A percentile compares a stretch with the other conserved stretches of the same genome.
Conservation (phyloP, 2,888 invertebrate species). For the Amphiduros pacificus region DNA sequence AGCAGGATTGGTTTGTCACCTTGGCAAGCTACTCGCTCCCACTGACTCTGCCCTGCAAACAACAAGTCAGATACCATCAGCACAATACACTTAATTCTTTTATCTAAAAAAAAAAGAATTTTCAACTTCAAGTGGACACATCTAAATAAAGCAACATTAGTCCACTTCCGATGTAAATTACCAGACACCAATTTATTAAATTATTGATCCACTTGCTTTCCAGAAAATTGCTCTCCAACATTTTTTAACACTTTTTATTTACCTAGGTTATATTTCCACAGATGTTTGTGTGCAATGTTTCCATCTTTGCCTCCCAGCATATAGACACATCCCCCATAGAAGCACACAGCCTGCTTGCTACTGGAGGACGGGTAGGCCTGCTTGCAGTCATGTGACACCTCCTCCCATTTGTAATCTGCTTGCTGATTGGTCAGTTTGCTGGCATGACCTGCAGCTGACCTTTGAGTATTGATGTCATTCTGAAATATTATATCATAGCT, state of each 20-base stretch:
- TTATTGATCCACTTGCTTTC: background rate
- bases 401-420: background rate
- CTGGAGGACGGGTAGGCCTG: conserved; percentile 68
- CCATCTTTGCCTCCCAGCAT: conserved; percentile 83
- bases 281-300: conserved; percentile 78
- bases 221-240: background rate
- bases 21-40: conserved; percentile 71
- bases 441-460: too few relatives aligned
- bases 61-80: background rate
- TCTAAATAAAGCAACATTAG: background rate
- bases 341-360: conserved; percentile 80
- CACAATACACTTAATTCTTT: background rate
- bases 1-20: conserved; percentile 75
- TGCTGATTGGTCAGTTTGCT: too few relatives aligned
- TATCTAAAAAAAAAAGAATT: background rate
- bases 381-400: background rate
- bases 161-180: background rate
- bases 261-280: conserved; percentile 71
- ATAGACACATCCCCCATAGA: conserved; percentile 75
- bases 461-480: too few relatives aligned
- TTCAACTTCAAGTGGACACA: background rate
- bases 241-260: conserved; percentile 20
- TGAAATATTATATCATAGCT: too few relatives aligned
- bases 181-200: background rate
- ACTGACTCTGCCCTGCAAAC: conserved; percentile 64